Evolutionary conservation across 2,113 vertebrate species (phyloP).

Genomic region (Glareola pratincola): DNA sequence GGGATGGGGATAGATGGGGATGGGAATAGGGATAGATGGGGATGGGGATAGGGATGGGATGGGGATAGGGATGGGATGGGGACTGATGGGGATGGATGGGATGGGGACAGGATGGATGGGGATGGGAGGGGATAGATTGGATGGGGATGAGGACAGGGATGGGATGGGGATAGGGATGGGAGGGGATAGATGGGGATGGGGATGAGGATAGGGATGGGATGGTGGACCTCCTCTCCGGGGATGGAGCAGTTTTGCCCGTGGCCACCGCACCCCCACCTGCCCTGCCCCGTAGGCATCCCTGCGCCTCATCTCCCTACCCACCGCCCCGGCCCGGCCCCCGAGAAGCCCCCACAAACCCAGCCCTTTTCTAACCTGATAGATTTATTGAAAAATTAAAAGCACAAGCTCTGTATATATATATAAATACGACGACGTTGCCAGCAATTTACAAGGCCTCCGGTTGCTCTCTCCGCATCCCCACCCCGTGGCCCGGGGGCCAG

Average conservation of each 20-base stretch:
- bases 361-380: constrained; percentile 41
- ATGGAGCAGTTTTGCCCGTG: too few species aligned
- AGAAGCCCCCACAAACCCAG: not conserved
- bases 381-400: constrained; percentile 95
- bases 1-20: too few species aligned
- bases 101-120: too few species aligned
- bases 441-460: constrained; percentile 76
- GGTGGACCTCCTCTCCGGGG: not conserved
- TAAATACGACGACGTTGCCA: constrained; percentile 76
- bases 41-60: too few species aligned
- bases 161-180: too few species aligned
- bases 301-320: not conserved
- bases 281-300: accelerated
- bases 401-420: constrained; percentile 85
- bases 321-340: not conserved
- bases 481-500: accelerated
- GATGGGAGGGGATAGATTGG: too few species aligned
- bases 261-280: accelerated
- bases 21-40: too few species aligned
- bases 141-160: too few species aligned
- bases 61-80: too few species aligned
- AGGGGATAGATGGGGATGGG: not conserved
- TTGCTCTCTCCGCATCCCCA: constrained; percentile 28
- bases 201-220: not conserved
- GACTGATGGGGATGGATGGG: too few species aligned